Percentiles rank a stretch among this genome's conserved stretches.
Conservation (phyloP, 2,113 vertebrate genomes). For the Meleagris gallopavo region DNA sequence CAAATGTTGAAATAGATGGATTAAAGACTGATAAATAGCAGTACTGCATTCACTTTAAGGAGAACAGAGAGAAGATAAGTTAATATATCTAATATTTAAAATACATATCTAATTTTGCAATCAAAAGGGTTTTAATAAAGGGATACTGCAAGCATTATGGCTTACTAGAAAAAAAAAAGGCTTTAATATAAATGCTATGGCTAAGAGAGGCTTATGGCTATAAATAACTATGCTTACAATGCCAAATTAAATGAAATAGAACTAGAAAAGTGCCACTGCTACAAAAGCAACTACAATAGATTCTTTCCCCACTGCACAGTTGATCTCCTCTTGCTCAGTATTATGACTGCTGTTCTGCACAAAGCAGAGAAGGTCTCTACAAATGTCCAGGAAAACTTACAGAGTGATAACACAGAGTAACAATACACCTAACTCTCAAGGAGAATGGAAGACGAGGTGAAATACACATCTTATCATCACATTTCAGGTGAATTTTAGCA, state of each 20-base stretch:
- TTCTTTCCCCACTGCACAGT: not conserved
- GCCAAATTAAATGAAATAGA: not conserved
- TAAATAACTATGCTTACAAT: not conserved
- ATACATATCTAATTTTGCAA: not conserved
- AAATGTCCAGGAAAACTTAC: not conserved
- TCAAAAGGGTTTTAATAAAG: not conserved
- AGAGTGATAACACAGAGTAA: not conserved
- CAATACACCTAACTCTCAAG: not conserved
- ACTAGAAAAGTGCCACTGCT: not conserved
- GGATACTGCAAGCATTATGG: not conserved
- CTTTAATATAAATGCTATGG: not conserved
- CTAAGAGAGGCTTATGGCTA: not conserved
- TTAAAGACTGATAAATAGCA: not conserved
- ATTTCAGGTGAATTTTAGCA: not conserved
- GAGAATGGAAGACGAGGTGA: not conserved
- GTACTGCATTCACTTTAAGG: not conserved
- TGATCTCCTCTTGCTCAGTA: not conserved
- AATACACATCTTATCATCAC: rapidly evolving
- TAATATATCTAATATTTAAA: not conserved
- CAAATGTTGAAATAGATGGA: not conserved
- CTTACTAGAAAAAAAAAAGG: not conserved
- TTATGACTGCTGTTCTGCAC: not conserved
- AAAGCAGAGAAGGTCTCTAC: not conserved
- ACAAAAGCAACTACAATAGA: not conserved
- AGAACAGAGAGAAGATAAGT: not conserved